Conservation (phyloP, 1,140 invertebrate species). For the Charaxes varanes region DNA sequence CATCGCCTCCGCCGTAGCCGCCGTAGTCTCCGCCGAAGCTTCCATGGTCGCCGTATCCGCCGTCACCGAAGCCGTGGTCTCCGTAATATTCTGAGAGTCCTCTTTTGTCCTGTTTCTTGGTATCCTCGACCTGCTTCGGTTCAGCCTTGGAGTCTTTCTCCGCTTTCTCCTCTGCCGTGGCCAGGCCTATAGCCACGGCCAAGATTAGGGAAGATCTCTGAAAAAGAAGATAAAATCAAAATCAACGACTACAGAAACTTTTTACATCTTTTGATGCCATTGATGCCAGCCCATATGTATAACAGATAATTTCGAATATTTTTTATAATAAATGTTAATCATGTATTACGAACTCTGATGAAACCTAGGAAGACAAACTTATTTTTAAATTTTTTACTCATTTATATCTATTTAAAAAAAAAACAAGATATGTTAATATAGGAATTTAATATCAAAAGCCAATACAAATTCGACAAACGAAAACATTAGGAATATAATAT, state of each 20-base stretch:
- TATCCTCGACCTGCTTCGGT: slow-evolving; percentile 55
- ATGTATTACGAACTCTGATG: no score
- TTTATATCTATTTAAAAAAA: no score
- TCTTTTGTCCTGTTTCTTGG: slow-evolving; percentile 80
- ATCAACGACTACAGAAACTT: neutral
- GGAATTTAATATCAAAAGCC: no score
- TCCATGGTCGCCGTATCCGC: slow-evolving; percentile 31
- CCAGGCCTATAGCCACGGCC: slow-evolving; percentile 71
- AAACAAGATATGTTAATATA: no score
- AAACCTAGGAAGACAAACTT: no score
- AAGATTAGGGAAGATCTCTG: slow-evolving; percentile 69
- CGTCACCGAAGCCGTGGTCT: slow-evolving; percentile 44
- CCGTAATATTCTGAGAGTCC: slow-evolving; percentile 76
- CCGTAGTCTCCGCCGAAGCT: slow-evolving; percentile 38
- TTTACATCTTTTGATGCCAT: no score
- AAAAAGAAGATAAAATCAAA: slow-evolving; percentile 17
- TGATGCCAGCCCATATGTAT: no score
- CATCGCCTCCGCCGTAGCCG: slow-evolving; percentile 24
- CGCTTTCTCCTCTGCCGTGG: slow-evolving; percentile 72
- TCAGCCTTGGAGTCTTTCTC: slow-evolving; percentile 73
- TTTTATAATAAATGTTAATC: no score
- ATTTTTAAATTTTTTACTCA: no score
- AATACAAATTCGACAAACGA: no score
- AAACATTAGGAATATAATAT: no score
- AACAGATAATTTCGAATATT: slow-evolving; percentile 6